A percentile compares a stretch with the other conserved stretches of the same genome.
Conservation (phyloP, 2,113 vertebrate genomes). For the Gymnobelideus leadbeateri region DNA sequence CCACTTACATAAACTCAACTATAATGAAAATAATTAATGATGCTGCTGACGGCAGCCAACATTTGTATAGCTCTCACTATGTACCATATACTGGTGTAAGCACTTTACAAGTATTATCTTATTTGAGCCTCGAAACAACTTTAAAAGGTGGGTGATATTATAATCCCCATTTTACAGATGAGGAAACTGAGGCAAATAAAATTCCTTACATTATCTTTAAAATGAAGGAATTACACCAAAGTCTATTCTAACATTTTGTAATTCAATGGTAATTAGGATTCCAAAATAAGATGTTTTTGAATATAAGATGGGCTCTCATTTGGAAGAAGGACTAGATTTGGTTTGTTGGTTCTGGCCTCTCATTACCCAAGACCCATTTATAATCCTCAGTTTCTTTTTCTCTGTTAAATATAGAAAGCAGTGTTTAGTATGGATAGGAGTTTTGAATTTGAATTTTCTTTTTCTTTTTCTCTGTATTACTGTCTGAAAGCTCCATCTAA, state of each 20-base stretch:
- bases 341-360: not conserved
- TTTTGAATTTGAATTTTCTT: not conserved
- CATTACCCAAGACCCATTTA: not conserved
- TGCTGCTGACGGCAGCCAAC: not conserved
- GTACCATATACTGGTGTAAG: too few relatives aligned
- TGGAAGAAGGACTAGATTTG: not conserved
- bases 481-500: not conserved
- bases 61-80: not conserved
- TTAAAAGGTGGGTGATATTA: not conserved
- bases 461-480: not conserved
- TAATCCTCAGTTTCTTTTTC: not conserved
- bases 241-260: not conserved
- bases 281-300: not conserved
- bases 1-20: too few relatives aligned
- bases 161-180: not conserved
- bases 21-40: too few relatives aligned
- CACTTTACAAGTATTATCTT: too few relatives aligned
- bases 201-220: not conserved
- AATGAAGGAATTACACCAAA: too few relatives aligned
- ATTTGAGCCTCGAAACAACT: too few relatives aligned
- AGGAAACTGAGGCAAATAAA: not conserved
- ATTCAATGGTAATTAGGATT: not conserved
- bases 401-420: not conserved
- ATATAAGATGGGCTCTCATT: not conserved
- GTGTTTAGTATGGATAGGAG: not conserved